These are phyloP conservation scores for Philaenus spumarius DNA, from an alignment of 1,140 invertebrate genomes.

Conservation along the genomic window DNA sequence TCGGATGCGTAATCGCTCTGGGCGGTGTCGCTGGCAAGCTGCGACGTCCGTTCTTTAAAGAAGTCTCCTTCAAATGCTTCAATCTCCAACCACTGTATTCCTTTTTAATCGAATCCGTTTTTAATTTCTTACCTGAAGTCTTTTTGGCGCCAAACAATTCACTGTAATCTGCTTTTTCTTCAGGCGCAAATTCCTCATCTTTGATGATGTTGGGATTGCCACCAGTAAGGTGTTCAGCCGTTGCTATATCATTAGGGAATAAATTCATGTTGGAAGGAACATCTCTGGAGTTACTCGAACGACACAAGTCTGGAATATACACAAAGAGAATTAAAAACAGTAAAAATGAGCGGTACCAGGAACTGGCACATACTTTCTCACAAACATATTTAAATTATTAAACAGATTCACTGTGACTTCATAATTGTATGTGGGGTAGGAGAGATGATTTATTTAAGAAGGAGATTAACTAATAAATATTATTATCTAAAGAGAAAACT, in stretches of 20 bases:
- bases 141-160: slow-evolving; percentile 46
- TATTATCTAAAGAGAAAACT: too few species aligned
- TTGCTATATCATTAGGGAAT: slow-evolving; percentile 62
- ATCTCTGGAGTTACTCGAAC: slow-evolving; percentile 47
- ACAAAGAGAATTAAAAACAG: too few species aligned
- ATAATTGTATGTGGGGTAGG: too few species aligned
- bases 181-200: slow-evolving; percentile 50
- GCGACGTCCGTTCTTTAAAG: neutral
- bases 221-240: slow-evolving; percentile 56
- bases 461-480: too few species aligned
- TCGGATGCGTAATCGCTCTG: slow-evolving; percentile 42
- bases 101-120: neutral
- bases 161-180: slow-evolving; percentile 45
- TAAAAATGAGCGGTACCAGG: too few species aligned
- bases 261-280: slow-evolving; percentile 55
- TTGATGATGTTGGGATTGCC: slow-evolving; percentile 52
- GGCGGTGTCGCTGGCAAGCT: slow-evolving; percentile 1
- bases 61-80: neutral
- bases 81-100: neutral
- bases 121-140: slow-evolving; percentile 11
- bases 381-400: too few species aligned
- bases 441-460: too few species aligned
- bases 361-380: too few species aligned
- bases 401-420: too few species aligned
- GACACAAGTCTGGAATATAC: slow-evolving; percentile 45